phyloP scores from a whole-genome alignment of 2,888 invertebrate genomes.

The Eubasilissa splendida region DNA sequence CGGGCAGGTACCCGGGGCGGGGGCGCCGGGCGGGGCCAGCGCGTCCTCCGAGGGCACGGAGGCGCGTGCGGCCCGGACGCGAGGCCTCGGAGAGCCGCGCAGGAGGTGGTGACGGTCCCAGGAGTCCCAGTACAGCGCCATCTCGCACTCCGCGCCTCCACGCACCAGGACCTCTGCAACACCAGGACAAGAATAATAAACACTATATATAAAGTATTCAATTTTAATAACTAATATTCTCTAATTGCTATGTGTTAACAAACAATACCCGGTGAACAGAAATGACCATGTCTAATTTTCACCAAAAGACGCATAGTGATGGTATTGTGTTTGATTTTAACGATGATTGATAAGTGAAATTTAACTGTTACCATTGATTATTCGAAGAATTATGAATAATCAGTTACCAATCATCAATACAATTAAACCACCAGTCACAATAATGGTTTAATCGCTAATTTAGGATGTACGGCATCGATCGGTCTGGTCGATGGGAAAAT shows the following conservation, averaged over 20 bases:
- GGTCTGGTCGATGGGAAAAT: too few species aligned
- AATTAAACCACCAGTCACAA: too few species aligned
- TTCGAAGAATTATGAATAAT: too few species aligned
- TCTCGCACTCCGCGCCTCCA: conserved; percentile 72
- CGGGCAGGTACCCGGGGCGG: conserved; percentile 42
- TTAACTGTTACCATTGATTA: too few species aligned
- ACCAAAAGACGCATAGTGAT: too few species aligned
- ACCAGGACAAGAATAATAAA: too few species aligned
- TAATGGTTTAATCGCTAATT: too few species aligned
- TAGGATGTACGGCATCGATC: too few species aligned
- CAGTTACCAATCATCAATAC: too few species aligned
- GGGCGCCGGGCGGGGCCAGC: conserved; percentile 82
- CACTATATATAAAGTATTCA: background rate
- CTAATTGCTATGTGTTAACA: background rate
- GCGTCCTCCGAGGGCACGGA: conserved; percentile 73
- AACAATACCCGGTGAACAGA: background rate
- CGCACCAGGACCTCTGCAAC: conserved; percentile 75
- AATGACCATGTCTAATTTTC: background rate
- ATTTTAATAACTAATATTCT: background rate
- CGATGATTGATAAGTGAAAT: too few species aligned
- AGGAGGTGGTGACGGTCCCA: conserved; percentile 83
- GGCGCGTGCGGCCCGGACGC: conserved; percentile 61
- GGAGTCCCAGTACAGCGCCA: conserved; percentile 93
- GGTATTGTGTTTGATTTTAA: too few species aligned
- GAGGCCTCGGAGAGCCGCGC: conserved; percentile 67